phyloP scores from a whole-genome alignment of 2,797 vertebrate species.

The Fistularia commersonii region DNA sequence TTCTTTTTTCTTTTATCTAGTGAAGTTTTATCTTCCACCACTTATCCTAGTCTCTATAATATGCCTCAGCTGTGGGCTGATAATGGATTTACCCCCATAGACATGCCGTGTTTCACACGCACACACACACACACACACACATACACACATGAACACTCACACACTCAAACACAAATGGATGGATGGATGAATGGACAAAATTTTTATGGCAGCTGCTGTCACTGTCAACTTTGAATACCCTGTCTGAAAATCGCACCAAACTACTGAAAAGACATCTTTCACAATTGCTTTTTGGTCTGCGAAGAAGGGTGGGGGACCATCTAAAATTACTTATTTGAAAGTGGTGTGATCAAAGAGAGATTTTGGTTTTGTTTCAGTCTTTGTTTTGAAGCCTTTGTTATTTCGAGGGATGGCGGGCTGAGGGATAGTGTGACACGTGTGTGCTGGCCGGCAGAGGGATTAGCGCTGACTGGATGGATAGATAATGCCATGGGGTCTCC shows the following conservation, averaged over 20 bases:
- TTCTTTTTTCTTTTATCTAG: no score
- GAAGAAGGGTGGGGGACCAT: background rate
- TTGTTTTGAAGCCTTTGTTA: conserved; percentile 13
- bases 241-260: conserved; percentile 23
- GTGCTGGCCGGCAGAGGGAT: conserved; percentile 8
- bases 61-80: conserved; percentile 28
- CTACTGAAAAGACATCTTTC: background rate
- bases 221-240: conserved; percentile 32
- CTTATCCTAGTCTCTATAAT: conserved; percentile 26
- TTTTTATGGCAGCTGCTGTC: background rate
- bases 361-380: conserved; percentile 10
- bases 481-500: conserved; percentile 17
- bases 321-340: conserved; percentile 34
- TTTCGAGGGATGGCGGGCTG: conserved; percentile 18
- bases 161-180: background rate
- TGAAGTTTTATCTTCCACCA: background rate
- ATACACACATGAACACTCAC: conserved; percentile 3
- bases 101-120: background rate
- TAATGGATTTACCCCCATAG: conserved; percentile 26
- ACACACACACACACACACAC: conserved; percentile 8
- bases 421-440: conserved; percentile 24
- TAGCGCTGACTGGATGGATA: conserved; percentile 18
- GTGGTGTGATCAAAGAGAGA: conserved; percentile 32
- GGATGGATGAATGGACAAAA: no score
- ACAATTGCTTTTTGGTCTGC: background rate